These are phyloP conservation scores for Huso huso DNA, from an alignment of 2,797 vertebrate species.

Conservation along the genomic window DNA sequence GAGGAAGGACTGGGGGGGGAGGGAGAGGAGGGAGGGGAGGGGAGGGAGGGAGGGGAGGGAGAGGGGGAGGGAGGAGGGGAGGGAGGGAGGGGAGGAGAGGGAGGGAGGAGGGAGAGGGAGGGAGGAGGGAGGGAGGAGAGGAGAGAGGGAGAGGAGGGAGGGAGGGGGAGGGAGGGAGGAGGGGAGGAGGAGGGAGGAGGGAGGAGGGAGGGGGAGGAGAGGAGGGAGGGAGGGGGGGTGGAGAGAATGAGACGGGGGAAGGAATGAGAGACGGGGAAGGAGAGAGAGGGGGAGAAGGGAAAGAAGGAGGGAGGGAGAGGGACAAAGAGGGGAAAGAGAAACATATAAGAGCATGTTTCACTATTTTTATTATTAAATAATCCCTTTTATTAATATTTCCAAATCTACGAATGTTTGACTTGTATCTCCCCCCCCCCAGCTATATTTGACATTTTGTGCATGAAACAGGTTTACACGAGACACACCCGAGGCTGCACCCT, in stretches of 20 bases:
- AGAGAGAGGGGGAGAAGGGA: background rate
- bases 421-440: too few relatives aligned
- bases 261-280: background rate
- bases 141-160: slow-evolving; percentile 41
- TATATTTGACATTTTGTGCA: too few relatives aligned
- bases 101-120: slow-evolving; percentile 28
- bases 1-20: background rate
- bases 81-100: slow-evolving; percentile 44
- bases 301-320: too few relatives aligned
- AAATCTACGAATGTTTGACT: too few relatives aligned
- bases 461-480: too few relatives aligned
- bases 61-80: slow-evolving; percentile 7
- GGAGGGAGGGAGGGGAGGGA: slow-evolving; percentile 15
- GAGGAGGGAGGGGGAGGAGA: background rate
- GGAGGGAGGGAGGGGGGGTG: background rate
- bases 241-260: background rate
- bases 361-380: too few relatives aligned
- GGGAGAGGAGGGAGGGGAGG: slow-evolving; percentile 35
- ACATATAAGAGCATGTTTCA: too few relatives aligned
- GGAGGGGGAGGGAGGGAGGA: background rate
- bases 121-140: too few relatives aligned
- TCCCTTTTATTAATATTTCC: too few relatives aligned
- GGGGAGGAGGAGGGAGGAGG: too few relatives aligned
- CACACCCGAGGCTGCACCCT: too few relatives aligned
- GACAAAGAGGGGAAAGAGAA: too few relatives aligned